Evolutionary conservation across 2,113 vertebrate genomes (phyloP).

Genomic region (Pelodiscus sinensis): DNA sequence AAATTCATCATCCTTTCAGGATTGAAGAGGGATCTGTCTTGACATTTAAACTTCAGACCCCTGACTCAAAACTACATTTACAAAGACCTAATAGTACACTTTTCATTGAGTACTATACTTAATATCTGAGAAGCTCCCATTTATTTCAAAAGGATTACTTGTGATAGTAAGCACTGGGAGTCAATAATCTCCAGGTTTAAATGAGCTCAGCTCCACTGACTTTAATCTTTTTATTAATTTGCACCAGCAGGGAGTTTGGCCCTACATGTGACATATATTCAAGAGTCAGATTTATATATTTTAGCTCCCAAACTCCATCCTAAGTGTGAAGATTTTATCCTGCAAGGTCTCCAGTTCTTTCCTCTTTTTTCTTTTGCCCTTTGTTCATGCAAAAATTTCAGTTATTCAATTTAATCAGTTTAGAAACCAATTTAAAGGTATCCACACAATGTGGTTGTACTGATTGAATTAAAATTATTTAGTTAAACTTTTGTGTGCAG

Average conservation of each 20-base stretch:
- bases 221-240: not conserved
- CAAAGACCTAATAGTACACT: not conserved
- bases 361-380: not conserved
- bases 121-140: slow-evolving; percentile 12
- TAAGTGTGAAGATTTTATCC: not conserved
- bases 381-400: not conserved
- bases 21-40: not conserved
- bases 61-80: not conserved
- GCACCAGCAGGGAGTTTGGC: not conserved
- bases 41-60: not conserved
- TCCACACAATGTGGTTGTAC: not conserved
- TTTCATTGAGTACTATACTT: not conserved
- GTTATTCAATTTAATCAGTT: not conserved
- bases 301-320: not conserved
- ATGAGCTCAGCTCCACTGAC: not conserved
- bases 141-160: not conserved
- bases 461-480: not conserved
- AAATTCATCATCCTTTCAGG: slow-evolving; percentile 20
- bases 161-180: not conserved
- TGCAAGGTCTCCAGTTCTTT: not conserved
- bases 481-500: not conserved
- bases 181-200: not conserved
- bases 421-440: not conserved
- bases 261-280: not conserved
- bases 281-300: not conserved